Base-by-base conservation (phyloP, 2,888 invertebrate species). In the Scaptomyza reducta region DNA sequence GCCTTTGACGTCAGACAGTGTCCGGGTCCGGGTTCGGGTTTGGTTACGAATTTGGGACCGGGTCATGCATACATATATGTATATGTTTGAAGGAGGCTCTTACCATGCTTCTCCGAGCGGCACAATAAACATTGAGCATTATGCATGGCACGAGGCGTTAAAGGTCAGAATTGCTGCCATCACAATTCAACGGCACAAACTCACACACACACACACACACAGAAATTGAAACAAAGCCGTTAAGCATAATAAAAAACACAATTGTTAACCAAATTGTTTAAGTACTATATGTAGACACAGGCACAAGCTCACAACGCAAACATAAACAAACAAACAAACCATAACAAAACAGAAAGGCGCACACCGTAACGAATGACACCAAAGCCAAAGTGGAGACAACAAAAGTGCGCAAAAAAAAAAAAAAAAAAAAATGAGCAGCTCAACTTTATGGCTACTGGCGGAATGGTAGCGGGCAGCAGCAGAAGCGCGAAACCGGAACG, bases 311-410 rank as follows among this genome's bases (percentile, higher is more conserved):
- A 33, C 14, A 31, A 31, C 35, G 22, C n/a, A 38, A 25, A 38
- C 35, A 14, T 22, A 38, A 16, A 14, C 25, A 65, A 59, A 51
- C 65, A 71, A 70, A 57, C 65, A 71, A 70, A 70, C 33, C 56
- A 63, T 62, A 63, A 57, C 56, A 41, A 64, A 62, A 63, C 73
- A 77, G 60, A 45, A 73, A 61, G 49, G 49, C 65, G 72, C 74
- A 56, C 69, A 79, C 74, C 81, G 63, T 77, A 81, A 81, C 81
- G 81, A 80, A 74, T 81, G 79, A 79, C 79, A 79, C 71, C 77
- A 72, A 76, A 81, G 40, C 40, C 16, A 16, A 27, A 29, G 41
- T 42, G 46, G 33, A 51, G 53, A 44, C 67, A 61, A 29, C 41
- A 55, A 22, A 42, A n/a, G n/a, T n/a, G n/a, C n/a, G n/a, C n/a